Evolutionary conservation across 2,888 invertebrate genomes (phyloP), one percentile per base, ranked within the genome.

Genomic region (Calameuta filiformis): DNA sequence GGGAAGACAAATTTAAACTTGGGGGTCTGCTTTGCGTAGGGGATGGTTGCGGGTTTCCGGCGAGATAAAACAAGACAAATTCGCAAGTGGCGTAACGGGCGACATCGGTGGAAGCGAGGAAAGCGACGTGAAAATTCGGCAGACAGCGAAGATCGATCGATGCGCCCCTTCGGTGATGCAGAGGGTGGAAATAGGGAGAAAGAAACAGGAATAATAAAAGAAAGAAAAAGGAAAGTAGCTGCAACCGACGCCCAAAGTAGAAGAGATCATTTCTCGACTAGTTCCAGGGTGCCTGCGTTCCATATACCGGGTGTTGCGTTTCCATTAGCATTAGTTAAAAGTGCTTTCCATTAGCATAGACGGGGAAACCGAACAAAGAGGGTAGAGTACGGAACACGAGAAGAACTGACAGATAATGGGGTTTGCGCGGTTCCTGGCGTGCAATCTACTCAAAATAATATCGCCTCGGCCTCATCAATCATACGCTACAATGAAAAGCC

Each of bases 251-350:
- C 56, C 56, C 31, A 33, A 73, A 30, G 35, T 73, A 76, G 73
- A 75, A 75, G 73, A 69, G 79, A 84, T 84, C 79, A 83, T 84
- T 83, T 83, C 81, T 82, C 78, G 82, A 71, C 71, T 33, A 33
- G 71, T 71, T 56, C 4, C 31, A 71, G 31, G 31, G 0, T 6
- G 31, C 31, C 31, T 71, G 4, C 12, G 71, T 33, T 9, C 12
- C 35, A n/a, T n/a, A 35, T 74, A 74, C 33, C n/a, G 73, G 75
- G 35, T 76, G 79, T 84, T 85, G 83, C 84, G 83, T 85, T 87
- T 86, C 86, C 87, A 88, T 88, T 88, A 88, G 86, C 86, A 88
- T 88, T 85, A 85, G 86, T 87, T 87, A 87, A 89, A 88, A 89
- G 87, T 87, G 87, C 88, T 88, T 89, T 89, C 87, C 89, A 89